Evolutionary conservation across 2,113 vertebrate species (phyloP), one percentile per base, ranked within the genome.

Genomic region (Bufo bufo): DNA sequence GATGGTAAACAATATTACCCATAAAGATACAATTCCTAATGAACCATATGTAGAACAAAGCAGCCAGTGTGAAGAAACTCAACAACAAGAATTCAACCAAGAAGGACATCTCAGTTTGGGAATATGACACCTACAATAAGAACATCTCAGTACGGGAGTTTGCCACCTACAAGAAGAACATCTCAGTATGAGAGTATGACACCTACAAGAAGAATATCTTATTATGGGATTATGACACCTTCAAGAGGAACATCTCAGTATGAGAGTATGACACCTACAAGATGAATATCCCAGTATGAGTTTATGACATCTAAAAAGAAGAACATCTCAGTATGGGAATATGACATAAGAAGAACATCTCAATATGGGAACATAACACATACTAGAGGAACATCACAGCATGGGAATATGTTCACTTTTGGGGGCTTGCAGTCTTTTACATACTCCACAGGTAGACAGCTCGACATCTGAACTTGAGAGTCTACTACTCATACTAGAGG

Each of bases 1-100:
- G 94, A 94, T 95, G 94, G 94, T 87, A 91, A 93, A 82, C 91
- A 89, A 92, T 90, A 91, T 92, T 92, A 93, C 89, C 93, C 93
- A 90, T 92, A 92, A 93, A 89, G 65, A 84, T 78, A 92, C 92
- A 85, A 56, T 16, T 74, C 83, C 33, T 85, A 71, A 58, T 50
- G 43, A 65, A 82, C 43, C 61, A 49, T 66, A 49, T 49, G 80
- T 10, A 66, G 45, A 65, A 82, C 43, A n/a, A 50, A 50, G 50
- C 11, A 79, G 50, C 4, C n/a, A 79, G 52, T 74, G 71, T 47
- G 45, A 17, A 47, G 71, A 47, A 74, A 74, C 71, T 74, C 71
- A 74, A 74, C 43, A 74, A 74, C 19, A 74, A 47, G 71, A 13
- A 8, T 43, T 14, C 12, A 11, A 71, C 66, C n/a, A 72, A 66